phyloP scores from a whole-genome alignment of 1,140 invertebrate species.

The Drosophila persimilis region DNA sequence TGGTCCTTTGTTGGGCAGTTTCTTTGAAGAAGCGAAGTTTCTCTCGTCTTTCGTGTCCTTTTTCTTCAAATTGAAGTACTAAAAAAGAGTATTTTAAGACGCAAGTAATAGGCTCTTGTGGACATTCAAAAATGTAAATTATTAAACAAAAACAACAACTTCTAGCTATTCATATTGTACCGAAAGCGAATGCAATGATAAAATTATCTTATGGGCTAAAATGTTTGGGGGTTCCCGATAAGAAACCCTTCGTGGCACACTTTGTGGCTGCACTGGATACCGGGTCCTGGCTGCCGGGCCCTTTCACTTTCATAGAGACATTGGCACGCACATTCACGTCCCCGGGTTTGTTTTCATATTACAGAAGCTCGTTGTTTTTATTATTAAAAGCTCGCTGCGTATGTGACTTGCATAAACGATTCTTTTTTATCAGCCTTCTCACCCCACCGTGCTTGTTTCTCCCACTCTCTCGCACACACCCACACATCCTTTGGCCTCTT shows the following conservation, averaged over 20 bases:
- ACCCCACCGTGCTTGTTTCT: slow-evolving; percentile 14
- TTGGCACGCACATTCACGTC: slow-evolving; percentile 62
- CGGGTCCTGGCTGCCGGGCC: slow-evolving; percentile 1
- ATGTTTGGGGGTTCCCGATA: not conserved
- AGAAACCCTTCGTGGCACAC: slow-evolving; percentile 7
- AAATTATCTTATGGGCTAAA: not conserved
- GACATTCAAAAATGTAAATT: too few relatives aligned
- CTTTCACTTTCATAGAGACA: slow-evolving; percentile 51
- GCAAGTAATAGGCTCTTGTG: too few relatives aligned
- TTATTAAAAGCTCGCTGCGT: slow-evolving; percentile 78
- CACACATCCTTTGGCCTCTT: slow-evolving; percentile 1
- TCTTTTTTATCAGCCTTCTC: slow-evolving; percentile 67
- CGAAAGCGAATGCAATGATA: too few relatives aligned
- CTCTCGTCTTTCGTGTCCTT: too few relatives aligned
- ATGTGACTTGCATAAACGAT: slow-evolving; percentile 78
- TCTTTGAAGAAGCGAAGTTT: too few relatives aligned
- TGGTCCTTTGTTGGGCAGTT: too few relatives aligned
- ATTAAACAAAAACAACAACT: too few relatives aligned
- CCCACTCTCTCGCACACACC: not conserved
- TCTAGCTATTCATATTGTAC: too few relatives aligned
- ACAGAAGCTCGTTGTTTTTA: slow-evolving; percentile 76
- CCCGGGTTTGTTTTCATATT: slow-evolving; percentile 68
- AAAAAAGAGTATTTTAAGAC: too few relatives aligned
- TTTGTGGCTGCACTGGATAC: slow-evolving; percentile 6
- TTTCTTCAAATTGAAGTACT: too few relatives aligned